Evolutionary conservation across 2,113 vertebrate species (phyloP), one percentile per base, ranked within the genome.

Genomic region (Gallinago media): DNA sequence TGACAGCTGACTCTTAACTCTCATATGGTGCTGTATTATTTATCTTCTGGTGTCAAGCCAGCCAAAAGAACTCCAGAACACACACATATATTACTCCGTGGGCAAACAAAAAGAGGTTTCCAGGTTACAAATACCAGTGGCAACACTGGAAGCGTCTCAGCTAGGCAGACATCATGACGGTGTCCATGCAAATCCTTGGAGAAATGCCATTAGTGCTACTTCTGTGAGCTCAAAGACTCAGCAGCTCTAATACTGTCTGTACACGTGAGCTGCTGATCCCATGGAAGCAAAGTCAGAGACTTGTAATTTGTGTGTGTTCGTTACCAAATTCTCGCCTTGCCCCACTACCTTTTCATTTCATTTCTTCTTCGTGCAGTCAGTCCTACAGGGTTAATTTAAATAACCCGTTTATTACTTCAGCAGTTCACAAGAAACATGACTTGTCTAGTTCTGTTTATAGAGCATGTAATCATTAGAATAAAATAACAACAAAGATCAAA

Each of bases 391-490:
- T 89, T 80, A 44, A 84, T 76, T 44, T 58, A 75, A 87, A 95
- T 70, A 86, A 73, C 3, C 4, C 44, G 9, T 85, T 96, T 94
- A 92, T 93, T 85, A 87, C 88, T 72, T 36, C 49, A 89, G 80
- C 88, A 52, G 58, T 47, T 95, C 70, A 76, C 67, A 29, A 95
- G 79, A 67, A 95, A 49, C 70, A 12, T 5, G 76, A 65, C 68
- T 94, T 86, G 73, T 55, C 92, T 84, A 13, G 49, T 71, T 95
- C 74, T 94, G 81, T 95, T 96, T 94, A 89, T 92, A 88, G 80
- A 94, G 91, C 85, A 94, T 68, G 67, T 95, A 94, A 94, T 85
- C 82, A 92, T 94, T 95, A 92, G 92, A 95, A 94, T 85, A 89
- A 96, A 96, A 92, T 89, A 92, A 94, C 79, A 90, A 70, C 85